Evolutionary conservation across 2,113 vertebrate species (phyloP).

Genomic region (Thunnus maccoyii): DNA sequence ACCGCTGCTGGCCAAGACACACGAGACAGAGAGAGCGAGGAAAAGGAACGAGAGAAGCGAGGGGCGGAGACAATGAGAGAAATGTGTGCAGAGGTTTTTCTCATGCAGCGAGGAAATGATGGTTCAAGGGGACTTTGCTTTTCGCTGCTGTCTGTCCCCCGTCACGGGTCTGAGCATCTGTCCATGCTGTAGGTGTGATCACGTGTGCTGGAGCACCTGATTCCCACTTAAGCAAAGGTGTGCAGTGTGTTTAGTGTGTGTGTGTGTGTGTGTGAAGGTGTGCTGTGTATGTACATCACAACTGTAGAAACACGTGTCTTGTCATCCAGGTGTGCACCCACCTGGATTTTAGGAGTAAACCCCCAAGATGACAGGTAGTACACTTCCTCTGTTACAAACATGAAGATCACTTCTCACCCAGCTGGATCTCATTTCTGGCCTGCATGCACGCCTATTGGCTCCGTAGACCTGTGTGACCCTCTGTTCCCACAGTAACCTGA

Average conservation of each 20-base stretch:
- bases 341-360: slow-evolving; percentile 49
- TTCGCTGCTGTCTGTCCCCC: background rate
- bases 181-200: background rate
- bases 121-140: slow-evolving; percentile 18
- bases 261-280: background rate
- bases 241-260: slow-evolving; percentile 1
- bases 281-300: slow-evolving; percentile 1
- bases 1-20: slow-evolving; percentile 72
- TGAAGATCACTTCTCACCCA: slow-evolving; percentile 33
- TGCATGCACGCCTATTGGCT: background rate
- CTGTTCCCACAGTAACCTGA: slow-evolving; percentile 67
- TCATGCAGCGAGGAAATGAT: slow-evolving; percentile 38
- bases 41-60: slow-evolving; percentile 13
- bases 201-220: background rate
- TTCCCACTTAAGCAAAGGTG: background rate
- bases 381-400: slow-evolving; percentile 30
- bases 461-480: slow-evolving; percentile 35
- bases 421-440: slow-evolving; percentile 28
- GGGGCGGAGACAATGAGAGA: slow-evolving; percentile 54
- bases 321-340: slow-evolving; percentile 68
- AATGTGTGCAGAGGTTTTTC: slow-evolving; percentile 47
- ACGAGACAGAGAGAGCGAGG: slow-evolving; percentile 41
- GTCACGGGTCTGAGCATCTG: slow-evolving; percentile 13
- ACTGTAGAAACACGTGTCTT: slow-evolving; percentile 16
- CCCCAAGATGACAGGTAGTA: slow-evolving; percentile 32